phyloP scores from a whole-genome alignment of 2,888 invertebrate genomes.

The Diarsia mendica region DNA sequence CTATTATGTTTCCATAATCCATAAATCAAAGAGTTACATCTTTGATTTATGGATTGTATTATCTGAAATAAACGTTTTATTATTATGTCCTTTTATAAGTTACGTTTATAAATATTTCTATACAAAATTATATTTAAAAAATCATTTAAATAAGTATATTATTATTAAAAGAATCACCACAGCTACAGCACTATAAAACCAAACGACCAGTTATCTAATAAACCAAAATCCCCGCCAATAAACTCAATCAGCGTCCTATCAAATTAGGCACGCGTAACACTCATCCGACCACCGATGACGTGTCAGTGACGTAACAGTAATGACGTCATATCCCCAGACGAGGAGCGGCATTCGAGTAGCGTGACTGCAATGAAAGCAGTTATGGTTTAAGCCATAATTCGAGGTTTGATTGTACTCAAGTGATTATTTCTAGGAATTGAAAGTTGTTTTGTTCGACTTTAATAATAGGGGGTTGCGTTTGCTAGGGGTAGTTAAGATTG shows the following conservation, averaged over 20 bases:
- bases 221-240: constrained; percentile 6
- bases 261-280: constrained; percentile 22
- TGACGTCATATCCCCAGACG: constrained; percentile 51
- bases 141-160: too few relatives aligned
- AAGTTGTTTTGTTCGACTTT: not conserved
- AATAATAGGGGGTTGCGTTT: not conserved
- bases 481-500: constrained; percentile 29
- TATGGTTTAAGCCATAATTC: constrained; percentile 43
- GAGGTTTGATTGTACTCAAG: constrained; percentile 46
- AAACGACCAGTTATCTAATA: not conserved
- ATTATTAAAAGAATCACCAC: too few relatives aligned
- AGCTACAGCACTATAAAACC: not conserved
- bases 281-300: constrained; percentile 43
- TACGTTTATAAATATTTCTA: too few relatives aligned
- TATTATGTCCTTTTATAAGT: too few relatives aligned
- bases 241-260: constrained; percentile 11
- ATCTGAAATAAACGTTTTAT: too few relatives aligned
- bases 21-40: too few relatives aligned
- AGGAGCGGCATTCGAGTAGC: constrained; percentile 46
- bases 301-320: constrained; percentile 52
- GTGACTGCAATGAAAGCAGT: constrained; percentile 51
- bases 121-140: too few relatives aligned
- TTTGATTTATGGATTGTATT: too few relatives aligned
- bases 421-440: constrained; percentile 45
- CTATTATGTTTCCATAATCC: too few relatives aligned